phyloP scores from a whole-genome alignment of 1,140 invertebrate species.

The Solenopsis invicta region DNA sequence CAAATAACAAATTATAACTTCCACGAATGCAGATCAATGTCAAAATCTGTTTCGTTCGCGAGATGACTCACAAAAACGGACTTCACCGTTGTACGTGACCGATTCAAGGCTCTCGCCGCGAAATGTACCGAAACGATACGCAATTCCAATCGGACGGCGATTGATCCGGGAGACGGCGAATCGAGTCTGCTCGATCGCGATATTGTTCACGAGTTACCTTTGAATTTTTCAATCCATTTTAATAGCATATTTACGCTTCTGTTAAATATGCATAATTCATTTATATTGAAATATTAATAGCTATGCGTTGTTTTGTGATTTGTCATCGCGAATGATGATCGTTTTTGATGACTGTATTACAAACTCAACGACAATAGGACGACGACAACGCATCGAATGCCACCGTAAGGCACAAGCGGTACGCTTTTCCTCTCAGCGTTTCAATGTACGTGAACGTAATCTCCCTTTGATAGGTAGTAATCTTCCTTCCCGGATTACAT shows the following conservation, averaged over 20 bases:
- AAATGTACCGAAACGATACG: conserved; percentile 28
- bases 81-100: conserved; percentile 20
- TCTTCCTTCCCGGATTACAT: background rate
- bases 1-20: conserved; percentile 2
- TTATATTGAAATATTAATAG: background rate
- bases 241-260: background rate
- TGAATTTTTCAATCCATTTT: background rate
- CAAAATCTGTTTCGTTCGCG: conserved; percentile 13
- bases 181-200: background rate
- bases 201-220: background rate
- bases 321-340: background rate
- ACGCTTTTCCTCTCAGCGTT: background rate
- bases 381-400: background rate
- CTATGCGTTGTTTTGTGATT: background rate
- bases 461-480: background rate
- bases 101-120: conserved; percentile 32
- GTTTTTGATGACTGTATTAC: conserved; percentile 1
- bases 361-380: background rate
- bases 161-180: background rate
- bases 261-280: background rate
- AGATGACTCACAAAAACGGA: conserved; percentile 25
- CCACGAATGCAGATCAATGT: conserved; percentile 18
- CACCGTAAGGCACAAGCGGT: background rate
- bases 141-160: conserved; percentile 9
- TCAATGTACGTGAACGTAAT: background rate